These are phyloP conservation scores for Cyclina sinensis DNA, from an alignment of 1,140 invertebrate species.

Conservation along the genomic window DNA sequence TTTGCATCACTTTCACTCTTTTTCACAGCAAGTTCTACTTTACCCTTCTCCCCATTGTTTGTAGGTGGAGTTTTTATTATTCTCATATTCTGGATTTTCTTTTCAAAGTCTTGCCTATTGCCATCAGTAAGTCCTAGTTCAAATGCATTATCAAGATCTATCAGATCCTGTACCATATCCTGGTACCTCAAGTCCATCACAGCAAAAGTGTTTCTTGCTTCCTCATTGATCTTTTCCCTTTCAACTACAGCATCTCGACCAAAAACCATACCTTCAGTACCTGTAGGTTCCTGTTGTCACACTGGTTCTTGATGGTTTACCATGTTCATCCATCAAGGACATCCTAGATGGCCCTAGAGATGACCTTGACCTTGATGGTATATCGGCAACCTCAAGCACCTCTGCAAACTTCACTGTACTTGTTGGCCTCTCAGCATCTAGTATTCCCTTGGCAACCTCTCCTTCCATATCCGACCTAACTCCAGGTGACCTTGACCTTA, in stretches of 20 bases:
- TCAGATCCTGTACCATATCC: constrained; percentile 75
- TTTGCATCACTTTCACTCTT: neutral
- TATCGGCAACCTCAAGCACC: constrained; percentile 69
- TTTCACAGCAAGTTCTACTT: constrained; percentile 41
- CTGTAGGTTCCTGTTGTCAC: constrained; percentile 59
- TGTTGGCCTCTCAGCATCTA: constrained; percentile 63
- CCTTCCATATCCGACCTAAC: constrained; percentile 46
- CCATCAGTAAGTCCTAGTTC: constrained; percentile 50
- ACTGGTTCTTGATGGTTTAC: constrained; percentile 64
- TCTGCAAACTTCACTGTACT: constrained; percentile 75
- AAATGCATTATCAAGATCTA: constrained; percentile 76
- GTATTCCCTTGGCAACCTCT: constrained; percentile 28
- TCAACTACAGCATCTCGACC: constrained; percentile 78
- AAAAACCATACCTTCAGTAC: constrained; percentile 71
- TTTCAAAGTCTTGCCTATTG: constrained; percentile 59
- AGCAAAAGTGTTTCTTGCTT: constrained; percentile 74
- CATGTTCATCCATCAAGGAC: constrained; percentile 64
- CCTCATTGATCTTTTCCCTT: constrained; percentile 77
- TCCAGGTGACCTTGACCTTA: constrained; percentile 43
- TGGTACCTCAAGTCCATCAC: constrained; percentile 77
- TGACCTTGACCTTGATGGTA: constrained; percentile 64
- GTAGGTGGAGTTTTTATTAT: constrained; percentile 53
- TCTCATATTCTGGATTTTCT: constrained; percentile 56
- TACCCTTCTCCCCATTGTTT: constrained; percentile 19
- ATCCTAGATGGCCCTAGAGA: constrained; percentile 68